Base-by-base conservation (phyloP, 1,140 invertebrate genomes). In the Scylla paramamosain region DNA sequence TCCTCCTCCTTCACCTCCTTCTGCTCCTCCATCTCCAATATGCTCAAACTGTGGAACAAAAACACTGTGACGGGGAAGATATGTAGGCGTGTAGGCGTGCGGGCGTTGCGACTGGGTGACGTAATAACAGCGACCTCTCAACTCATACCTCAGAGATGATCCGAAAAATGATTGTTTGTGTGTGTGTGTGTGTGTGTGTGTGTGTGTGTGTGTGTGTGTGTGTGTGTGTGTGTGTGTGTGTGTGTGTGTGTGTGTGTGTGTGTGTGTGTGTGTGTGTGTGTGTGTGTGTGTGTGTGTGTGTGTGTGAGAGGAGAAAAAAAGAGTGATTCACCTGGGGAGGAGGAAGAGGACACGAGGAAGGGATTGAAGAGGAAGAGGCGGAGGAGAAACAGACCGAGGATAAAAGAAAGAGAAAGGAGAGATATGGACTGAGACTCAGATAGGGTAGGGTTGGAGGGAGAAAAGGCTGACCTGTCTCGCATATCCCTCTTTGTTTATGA, bases 401-500 rank as follows among this genome's bases (percentile, higher is more conserved):
- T 39, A 86, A 39, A 39, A 59, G 86, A 46, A 20, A 88, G 31
- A 88, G 14, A 46, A 88, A 88, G 52, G 52, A 59, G 52, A 59
- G 52, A 59, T 14, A 59, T 59, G 52, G 52, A 12, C 2, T 20
- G 12, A 59, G 2, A 4, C 10, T 59, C 52, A 59, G 52, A 8
- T 59, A 59, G 52, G 52, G 52, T 4, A 59, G 52, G 52, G 10
- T 20, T 59, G 52, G 16, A 59, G 31, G 31, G 86, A 88, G 25
- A 88, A 46, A 88, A 88, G 86, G 67, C 20, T n/a, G 67, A 77
- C 77, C 91, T 84, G 91, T 83, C 45, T 46, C 52, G 77, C 46
- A 46, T 84, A 93, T 93, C 82, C 82, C 77, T 31, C 67, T 93
- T 83, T 93, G 77, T 93, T 93, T 93, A 93, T 86, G 91, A 83